Conservation (phyloP, 2,797 vertebrate species). For the Peromyscus melanophrys region DNA sequence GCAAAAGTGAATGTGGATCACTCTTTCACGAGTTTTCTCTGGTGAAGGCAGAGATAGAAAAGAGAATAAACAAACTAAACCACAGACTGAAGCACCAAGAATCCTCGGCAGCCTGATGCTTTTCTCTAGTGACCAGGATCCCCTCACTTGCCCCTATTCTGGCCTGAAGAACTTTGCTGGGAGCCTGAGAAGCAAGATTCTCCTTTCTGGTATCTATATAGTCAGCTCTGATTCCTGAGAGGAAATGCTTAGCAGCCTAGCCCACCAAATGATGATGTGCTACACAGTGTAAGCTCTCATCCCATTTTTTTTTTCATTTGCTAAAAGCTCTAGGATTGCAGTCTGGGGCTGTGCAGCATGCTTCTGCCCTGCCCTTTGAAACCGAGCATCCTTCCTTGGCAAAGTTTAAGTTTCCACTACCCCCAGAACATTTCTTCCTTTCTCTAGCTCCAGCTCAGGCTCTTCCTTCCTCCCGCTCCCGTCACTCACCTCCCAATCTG, state of each 20-base stretch:
- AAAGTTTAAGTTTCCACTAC: not conserved
- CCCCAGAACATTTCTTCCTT: not conserved
- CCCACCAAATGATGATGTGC: not conserved
- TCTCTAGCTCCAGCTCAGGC: not conserved
- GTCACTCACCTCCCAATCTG: not conserved
- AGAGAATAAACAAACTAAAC: not conserved
- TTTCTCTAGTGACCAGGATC: not conserved
- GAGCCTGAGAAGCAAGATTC: not conserved
- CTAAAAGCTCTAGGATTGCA: not conserved
- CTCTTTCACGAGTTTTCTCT: not conserved
- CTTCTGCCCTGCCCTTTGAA: not conserved
- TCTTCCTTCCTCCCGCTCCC: not conserved
- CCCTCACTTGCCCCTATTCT: not conserved
- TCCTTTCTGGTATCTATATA: not conserved
- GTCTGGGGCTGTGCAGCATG: not conserved
- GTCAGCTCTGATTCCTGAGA: fast-evolving
- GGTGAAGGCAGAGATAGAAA: not conserved
- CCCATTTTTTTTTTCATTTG: not conserved
- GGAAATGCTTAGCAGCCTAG: not conserved
- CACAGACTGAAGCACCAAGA: not conserved
- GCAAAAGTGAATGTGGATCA: fast-evolving
- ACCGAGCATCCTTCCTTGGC: not conserved
- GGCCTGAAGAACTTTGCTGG: not conserved
- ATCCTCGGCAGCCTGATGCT: not conserved
- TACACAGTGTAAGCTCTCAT: not conserved